Base-by-base conservation (phyloP, 1,140 invertebrate species). In the Polyergus mexicanus region DNA sequence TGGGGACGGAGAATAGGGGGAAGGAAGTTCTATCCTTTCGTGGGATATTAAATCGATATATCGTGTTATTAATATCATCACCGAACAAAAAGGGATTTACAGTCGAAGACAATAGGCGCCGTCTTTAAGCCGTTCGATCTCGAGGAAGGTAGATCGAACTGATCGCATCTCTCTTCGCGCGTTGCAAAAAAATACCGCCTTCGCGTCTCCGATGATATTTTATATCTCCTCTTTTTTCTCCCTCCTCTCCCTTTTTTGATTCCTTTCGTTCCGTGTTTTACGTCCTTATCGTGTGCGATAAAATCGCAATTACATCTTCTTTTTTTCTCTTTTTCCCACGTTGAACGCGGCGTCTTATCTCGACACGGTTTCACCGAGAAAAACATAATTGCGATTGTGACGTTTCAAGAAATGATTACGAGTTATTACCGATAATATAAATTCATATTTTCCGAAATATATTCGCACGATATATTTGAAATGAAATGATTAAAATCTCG, bases 11-110 rank as follows among this genome's bases (percentile, higher is more conserved):
- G 32, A n/a, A 32, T 41, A 38, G 13, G 16, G 8, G 32, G 51
- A 28, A 28, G 28, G 77, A 85, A 87, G 87, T 78, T 84, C 90
- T 83, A 91, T 92, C 87, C 87, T 92, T 93, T 87, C 62, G 63
- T 74, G 75, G 75, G 89, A 93, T 93, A 93, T 93, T 93, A 92
- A 92, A 56, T 28, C 28, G 63, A 60, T 63, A 69, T 83, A 72
- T 85, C 25, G 85, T 87, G 89, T 91, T 91, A 91, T 91, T 91
- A 89, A 91, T 90, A 87, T 63, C 69, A 65, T 84, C 56, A 54
- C 16, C 38, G 85, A 90, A 89, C 89, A 89, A 91, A 87, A 89
- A 90, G 63, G 75, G 62, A 47, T 56, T 85, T 62, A 72, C 74
- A 86, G 68, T 81, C 75, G 84, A 51, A 63, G 75, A 63, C 77